Base-by-base conservation (phyloP, 2,888 invertebrate genomes). In the Trissonchulus sp. region DNA sequence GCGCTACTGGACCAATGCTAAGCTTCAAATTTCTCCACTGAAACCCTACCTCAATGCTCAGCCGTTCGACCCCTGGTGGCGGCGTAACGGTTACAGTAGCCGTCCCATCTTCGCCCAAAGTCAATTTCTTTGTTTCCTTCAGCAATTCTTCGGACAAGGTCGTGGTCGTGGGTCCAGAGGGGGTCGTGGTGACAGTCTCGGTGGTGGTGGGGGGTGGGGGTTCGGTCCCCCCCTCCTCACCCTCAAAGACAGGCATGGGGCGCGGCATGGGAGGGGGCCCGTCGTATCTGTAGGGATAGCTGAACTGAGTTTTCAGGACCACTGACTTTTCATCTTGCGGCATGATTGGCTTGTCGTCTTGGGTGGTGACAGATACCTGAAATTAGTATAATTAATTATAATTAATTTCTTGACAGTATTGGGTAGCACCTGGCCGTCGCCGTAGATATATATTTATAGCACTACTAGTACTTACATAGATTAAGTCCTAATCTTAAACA, bases 21-120 rank as follows among this genome's bases (percentile, higher is more conserved):
- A n/a, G n/a, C n/a, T n/a, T n/a, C n/a, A n/a, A 65, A 65, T 18
- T 65, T 81, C 74, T 3, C 80, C 80, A 69, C 65, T 33, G n/a
- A 33, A 8, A 8, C 1, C 28, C 36, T 75, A 75, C 75, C 63
- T 75, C 75, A 36, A 75, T 62, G 23, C 48, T 74, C 37, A 75
- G 2, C n/a, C 73, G 28, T 3, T 81, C 81, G 73, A 82, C 81
- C 71, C 82, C 82, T 37, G 81, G 76, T 23, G 83, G 82, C 2
- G 83, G 82, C 68, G 81, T 78, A 0, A 83, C 76, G 3, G 78
- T 79, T 37, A 81, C 76, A 28, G 81, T 76, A 31, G 80, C 78
- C 0, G 83, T 82, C n/a, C 83, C 83, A 75, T 83, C 84, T 3
- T 81, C 82, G 72, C 82, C 82, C 76, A 83, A 78, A 2, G 71